Percentiles rank a stretch among this genome's conserved stretches.
phyloP scores from a whole-genome alignment of 2,113 vertebrate species.

The Ochotona curzoniae region DNA sequence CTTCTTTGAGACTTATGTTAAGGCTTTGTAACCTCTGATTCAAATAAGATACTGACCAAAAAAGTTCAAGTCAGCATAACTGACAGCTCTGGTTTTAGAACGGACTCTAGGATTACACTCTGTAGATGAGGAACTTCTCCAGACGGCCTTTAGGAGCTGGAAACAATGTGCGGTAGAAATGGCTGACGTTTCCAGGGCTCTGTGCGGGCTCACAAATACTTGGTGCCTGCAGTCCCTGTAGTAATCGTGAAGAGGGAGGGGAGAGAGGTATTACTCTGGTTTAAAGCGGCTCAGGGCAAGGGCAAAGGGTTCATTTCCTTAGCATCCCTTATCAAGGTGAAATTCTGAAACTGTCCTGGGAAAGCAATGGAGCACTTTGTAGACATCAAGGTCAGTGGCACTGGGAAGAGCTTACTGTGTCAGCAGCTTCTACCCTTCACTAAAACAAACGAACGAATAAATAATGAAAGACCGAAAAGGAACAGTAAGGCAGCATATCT shows the following conservation, averaged over 20 bases:
- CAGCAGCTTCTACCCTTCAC: conserved; percentile 36
- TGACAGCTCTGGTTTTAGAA: conserved; percentile 32
- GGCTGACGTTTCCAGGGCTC: neutral
- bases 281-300: conserved; percentile 38
- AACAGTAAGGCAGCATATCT: conserved; percentile 33
- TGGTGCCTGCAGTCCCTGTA: conserved; percentile 1
- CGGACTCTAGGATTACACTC: neutral
- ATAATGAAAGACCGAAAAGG: neutral
- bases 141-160: neutral
- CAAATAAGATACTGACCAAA: neutral
- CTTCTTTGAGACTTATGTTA: conserved; percentile 76
- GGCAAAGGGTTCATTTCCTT: conserved; percentile 31
- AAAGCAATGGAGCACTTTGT: conserved; percentile 50
- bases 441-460: neutral
- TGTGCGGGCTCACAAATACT: neutral
- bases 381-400: conserved; percentile 18
- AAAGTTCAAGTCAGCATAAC: neutral
- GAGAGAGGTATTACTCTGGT: neutral
- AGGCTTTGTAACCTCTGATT: neutral
- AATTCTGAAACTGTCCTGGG: conserved; percentile 40
- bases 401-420: conserved; percentile 32
- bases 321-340: neutral
- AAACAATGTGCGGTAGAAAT: neutral
- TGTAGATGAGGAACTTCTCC: conserved; percentile 11
- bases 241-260: neutral